These are phyloP conservation scores for Achatina immaculata DNA, from an alignment of 1,140 invertebrate species.

Conservation along the genomic window DNA sequence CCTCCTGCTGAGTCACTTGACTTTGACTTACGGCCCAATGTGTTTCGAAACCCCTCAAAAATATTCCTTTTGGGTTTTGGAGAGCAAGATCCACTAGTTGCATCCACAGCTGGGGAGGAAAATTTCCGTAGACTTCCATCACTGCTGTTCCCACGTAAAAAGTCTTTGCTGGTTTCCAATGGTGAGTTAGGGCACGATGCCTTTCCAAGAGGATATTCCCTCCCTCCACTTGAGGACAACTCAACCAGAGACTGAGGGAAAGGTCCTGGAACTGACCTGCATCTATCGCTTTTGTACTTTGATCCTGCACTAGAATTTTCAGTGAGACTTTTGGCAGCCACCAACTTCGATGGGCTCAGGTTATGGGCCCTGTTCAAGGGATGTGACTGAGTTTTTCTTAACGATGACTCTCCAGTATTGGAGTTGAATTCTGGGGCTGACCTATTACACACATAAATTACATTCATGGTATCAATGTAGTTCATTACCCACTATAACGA, in stretches of 20 bases:
- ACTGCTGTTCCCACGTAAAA: slow-evolving; percentile 9
- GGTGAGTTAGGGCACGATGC: slow-evolving; percentile 60
- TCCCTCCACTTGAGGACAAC: slow-evolving; percentile 13
- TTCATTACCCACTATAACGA: too few relatives aligned
- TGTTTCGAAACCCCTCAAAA: slow-evolving; percentile 77
- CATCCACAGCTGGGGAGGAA: slow-evolving; percentile 17
- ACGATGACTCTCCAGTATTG: slow-evolving; percentile 54
- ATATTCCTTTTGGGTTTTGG: slow-evolving; percentile 69
- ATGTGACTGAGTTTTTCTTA: slow-evolving; percentile 71
- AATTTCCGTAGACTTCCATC: slow-evolving; percentile 19
- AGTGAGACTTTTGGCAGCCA: neutral
- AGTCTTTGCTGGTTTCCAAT: slow-evolving; percentile 46
- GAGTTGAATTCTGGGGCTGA: slow-evolving; percentile 72
- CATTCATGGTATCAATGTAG: too few relatives aligned
- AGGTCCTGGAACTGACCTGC: slow-evolving; percentile 61
- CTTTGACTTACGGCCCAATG: slow-evolving; percentile 71
- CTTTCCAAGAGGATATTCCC: slow-evolving; percentile 39
- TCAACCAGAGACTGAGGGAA: slow-evolving; percentile 29
- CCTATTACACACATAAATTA: slow-evolving; percentile 49
- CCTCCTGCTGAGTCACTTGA: slow-evolving; percentile 2
- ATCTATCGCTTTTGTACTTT: slow-evolving; percentile 55
- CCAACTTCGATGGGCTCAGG: slow-evolving; percentile 28
- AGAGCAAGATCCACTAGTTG: slow-evolving; percentile 43
- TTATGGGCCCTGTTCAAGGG: slow-evolving; percentile 45
- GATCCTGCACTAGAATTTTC: slow-evolving; percentile 8